These are phyloP conservation scores for Arenaria interpres DNA, from an alignment of 2,113 vertebrate genomes.

Conservation along the genomic window DNA sequence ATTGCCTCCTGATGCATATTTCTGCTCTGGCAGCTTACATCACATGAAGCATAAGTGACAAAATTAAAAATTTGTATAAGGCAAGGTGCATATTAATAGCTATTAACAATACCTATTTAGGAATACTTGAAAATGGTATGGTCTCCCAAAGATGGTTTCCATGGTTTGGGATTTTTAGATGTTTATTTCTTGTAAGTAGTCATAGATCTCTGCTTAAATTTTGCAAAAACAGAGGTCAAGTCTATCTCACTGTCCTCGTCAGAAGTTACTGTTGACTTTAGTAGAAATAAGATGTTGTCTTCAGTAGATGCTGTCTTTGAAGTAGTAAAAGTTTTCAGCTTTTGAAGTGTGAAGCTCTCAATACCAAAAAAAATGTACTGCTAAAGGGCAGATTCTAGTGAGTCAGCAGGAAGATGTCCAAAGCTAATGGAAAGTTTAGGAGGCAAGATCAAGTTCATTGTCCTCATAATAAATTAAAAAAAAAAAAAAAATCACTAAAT, in stretches of 20 bases:
- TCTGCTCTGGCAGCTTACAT: neutral
- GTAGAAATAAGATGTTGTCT: neutral
- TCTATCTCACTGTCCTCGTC: neutral
- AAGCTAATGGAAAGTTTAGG: neutral
- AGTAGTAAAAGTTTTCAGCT: neutral
- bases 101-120: neutral
- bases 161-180: neutral
- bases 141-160: neutral
- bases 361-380: neutral
- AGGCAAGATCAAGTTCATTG: neutral
- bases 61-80: neutral
- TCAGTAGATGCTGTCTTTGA: neutral
- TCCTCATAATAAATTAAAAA: neutral
- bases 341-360: neutral
- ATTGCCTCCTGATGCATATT: neutral
- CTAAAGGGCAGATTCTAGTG: neutral
- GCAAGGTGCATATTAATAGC: neutral
- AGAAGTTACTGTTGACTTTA: neutral
- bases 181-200: neutral
- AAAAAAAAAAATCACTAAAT: neutral
- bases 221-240: neutral
- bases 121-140: neutral
- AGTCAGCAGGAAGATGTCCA: neutral
- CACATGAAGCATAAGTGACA: neutral
- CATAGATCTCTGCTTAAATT: neutral